A percentile compares a stretch with the other conserved stretches of the same genome.
phyloP scores from a whole-genome alignment of 2,113 vertebrate genomes.

The Leptocoma aspasia region DNA sequence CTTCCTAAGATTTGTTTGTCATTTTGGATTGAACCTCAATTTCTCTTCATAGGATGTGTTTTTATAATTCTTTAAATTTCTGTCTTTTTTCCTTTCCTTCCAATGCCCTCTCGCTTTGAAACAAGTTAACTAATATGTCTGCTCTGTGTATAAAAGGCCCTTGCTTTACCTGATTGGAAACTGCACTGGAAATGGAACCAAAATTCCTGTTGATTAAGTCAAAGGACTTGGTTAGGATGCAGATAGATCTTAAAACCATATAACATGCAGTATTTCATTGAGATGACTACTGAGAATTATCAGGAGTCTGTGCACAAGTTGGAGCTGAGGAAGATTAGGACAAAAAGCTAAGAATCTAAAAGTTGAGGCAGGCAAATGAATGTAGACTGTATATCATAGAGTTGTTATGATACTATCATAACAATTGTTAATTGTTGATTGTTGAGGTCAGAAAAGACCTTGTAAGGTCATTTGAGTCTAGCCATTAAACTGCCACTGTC shows the following conservation, averaged over 20 bases:
- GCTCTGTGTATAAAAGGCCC: not conserved
- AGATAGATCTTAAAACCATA: not conserved
- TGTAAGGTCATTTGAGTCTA: accelerated
- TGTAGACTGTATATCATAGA: not conserved
- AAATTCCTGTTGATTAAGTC: not conserved
- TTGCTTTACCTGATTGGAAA: not conserved
- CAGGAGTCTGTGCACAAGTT: not conserved
- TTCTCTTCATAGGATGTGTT: not conserved
- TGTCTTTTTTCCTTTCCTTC: not conserved
- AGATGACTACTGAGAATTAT: not conserved
- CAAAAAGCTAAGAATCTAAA: not conserved
- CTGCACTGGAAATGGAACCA: not conserved
- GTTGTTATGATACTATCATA: too few species aligned
- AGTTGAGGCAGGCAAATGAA: not conserved
- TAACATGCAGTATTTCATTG: not conserved
- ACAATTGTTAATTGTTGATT: too few species aligned
- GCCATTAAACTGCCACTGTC: not conserved
- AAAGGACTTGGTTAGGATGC: not conserved
- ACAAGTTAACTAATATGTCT: not conserved
- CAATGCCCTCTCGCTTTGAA: not conserved
- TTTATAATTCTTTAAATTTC: not conserved
- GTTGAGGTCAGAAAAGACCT: not conserved
- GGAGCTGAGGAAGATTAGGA: not conserved
- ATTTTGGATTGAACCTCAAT: not conserved
- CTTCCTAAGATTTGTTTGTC: not conserved